A percentile compares a stretch with the other conserved stretches of the same genome.
These are phyloP conservation scores for Cataglyphis albicans DNA, from an alignment of 2,888 invertebrate genomes.

Conservation along the genomic window DNA sequence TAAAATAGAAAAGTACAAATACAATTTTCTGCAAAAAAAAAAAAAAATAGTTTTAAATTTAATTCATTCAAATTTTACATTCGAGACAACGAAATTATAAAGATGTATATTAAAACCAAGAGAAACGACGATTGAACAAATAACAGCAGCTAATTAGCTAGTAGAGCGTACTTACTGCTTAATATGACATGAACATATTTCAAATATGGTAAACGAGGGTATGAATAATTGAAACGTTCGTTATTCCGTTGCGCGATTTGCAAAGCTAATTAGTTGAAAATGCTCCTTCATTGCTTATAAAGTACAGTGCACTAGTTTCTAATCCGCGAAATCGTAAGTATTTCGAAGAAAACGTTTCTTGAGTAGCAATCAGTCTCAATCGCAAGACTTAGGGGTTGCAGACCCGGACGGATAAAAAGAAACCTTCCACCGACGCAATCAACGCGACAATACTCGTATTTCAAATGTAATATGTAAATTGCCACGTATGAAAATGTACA, in stretches of 20 bases:
- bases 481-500: constrained; percentile 6
- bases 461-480: constrained; percentile 34
- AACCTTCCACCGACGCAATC: constrained; percentile 2
- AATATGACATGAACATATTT: background rate
- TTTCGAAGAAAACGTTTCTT: constrained; percentile 23
- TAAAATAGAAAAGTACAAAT: background rate
- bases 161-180: background rate
- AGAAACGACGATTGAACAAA: background rate
- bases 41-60: background rate
- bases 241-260: background rate
- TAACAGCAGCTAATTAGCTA: background rate
- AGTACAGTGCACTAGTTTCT: background rate
- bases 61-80: constrained; percentile 14
- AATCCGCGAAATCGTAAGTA: constrained; percentile 9
- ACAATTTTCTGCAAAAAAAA: background rate
- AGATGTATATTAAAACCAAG: background rate
- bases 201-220: background rate
- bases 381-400: background rate
- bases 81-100: background rate
- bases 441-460: constrained; percentile 1
- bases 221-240: constrained; percentile 1
- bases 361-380: constrained; percentile 34
- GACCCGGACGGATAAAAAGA: background rate
- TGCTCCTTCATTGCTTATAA: background rate
- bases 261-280: constrained; percentile 3